These are phyloP conservation scores for Halisarca cf. caerulea DNA, from an alignment of 37 sponge, comb jelly and placozoan species.

Conservation along the genomic window DNA sequence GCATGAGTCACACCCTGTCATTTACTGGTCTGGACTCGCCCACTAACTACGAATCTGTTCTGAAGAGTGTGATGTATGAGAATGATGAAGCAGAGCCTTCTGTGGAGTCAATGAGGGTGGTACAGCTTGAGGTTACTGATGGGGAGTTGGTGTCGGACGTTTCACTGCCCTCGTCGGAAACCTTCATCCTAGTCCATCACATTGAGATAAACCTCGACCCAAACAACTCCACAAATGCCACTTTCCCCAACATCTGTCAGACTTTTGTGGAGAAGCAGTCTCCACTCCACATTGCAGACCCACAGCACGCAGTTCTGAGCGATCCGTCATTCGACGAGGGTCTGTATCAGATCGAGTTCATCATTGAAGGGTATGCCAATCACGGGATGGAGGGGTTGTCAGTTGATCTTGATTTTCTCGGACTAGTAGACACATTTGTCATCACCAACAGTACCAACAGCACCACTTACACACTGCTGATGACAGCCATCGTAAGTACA, in stretches of 20 bases:
- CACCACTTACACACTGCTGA: background rate
- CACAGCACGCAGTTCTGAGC: conserved; percentile 50
- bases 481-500: background rate
- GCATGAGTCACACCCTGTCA: conserved; percentile 32
- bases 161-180: conserved; percentile 34
- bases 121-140: conserved; percentile 59
- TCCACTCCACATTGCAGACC: conserved; percentile 65
- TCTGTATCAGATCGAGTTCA: conserved; percentile 55
- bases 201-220: conserved; percentile 88
- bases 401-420: conserved; percentile 15
- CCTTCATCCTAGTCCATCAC: conserved; percentile 74
- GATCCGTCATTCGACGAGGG: conserved; percentile 42
- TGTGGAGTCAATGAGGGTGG: conserved; percentile 45
- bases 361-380: conserved; percentile 45
- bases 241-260: conserved; percentile 40
- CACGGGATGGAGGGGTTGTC: conserved; percentile 51
- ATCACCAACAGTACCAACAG: conserved; percentile 2
- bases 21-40: conserved; percentile 78
- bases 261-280: conserved; percentile 55
- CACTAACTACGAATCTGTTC: conserved; percentile 70
- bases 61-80: conserved; percentile 73
- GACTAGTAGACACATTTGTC: background rate
- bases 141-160: conserved; percentile 56
- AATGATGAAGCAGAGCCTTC: conserved; percentile 46
- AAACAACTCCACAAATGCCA: conserved; percentile 28